Conservation (phyloP, 2,797 vertebrate species). For the Epinephelus awoara region DNA sequence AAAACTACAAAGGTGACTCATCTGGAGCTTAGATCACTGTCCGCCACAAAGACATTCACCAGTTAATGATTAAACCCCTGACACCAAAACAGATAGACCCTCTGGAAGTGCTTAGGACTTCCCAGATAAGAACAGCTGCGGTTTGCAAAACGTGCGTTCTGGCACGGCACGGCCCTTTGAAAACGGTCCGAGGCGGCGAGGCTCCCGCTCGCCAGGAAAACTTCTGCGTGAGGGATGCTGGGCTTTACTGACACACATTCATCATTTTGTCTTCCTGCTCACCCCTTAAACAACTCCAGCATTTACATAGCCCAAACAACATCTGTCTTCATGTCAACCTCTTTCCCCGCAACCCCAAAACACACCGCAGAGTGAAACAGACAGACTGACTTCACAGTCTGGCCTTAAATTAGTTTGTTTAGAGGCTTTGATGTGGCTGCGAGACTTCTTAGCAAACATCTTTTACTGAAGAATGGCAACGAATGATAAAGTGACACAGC, state of each 20-base stretch:
- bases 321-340: constrained; percentile 76
- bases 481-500: constrained; percentile 33
- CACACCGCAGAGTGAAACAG: constrained; percentile 34
- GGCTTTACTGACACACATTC: constrained; percentile 62
- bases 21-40: constrained; percentile 43
- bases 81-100: constrained; percentile 54
- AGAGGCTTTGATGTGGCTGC: constrained; percentile 56
- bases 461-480: constrained; percentile 22
- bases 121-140: constrained; percentile 63
- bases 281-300: constrained; percentile 69
- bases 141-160: constrained; percentile 63
- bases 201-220: constrained; percentile 34
- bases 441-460: constrained; percentile 39
- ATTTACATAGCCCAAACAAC: constrained; percentile 67
- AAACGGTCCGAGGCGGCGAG: constrained; percentile 40
- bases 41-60: constrained; percentile 33
- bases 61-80: constrained; percentile 65
- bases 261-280: constrained; percentile 73
- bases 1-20: constrained; percentile 8
- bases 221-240: constrained; percentile 43
- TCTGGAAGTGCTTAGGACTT: constrained; percentile 73
- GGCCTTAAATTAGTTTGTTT: constrained; percentile 61
- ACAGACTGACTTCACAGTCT: constrained; percentile 26
- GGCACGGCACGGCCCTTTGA: constrained; percentile 64
- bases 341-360: constrained; percentile 31